Conservation (phyloP, 2,797 vertebrate species). For the Spea hammondii region DNA sequence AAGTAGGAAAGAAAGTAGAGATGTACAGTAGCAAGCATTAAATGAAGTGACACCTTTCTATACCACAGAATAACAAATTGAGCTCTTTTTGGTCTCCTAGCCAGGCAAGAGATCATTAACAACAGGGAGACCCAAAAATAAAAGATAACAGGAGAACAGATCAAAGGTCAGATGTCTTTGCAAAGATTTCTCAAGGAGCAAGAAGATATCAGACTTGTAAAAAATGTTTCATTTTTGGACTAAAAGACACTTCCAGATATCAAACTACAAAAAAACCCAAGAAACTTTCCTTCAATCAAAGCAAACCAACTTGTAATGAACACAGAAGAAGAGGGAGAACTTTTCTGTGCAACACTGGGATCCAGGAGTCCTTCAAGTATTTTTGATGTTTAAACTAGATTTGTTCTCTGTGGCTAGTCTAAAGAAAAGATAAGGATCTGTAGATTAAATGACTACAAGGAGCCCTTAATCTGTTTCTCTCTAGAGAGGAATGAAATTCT, state of each 20-base stretch:
- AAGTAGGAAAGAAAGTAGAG: slow-evolving; percentile 7
- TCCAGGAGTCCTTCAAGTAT: slow-evolving; percentile 28
- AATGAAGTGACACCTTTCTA: slow-evolving; percentile 33
- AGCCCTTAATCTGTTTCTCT: slow-evolving; percentile 30
- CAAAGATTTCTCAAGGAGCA: slow-evolving; percentile 47
- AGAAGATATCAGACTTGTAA: slow-evolving; percentile 46
- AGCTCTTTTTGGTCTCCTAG: slow-evolving; percentile 28
- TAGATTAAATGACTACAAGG: slow-evolving; percentile 25
- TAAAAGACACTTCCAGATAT: slow-evolving; percentile 38
- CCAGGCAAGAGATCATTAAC: slow-evolving; percentile 49
- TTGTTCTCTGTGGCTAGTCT: slow-evolving; percentile 18
- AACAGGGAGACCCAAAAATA: slow-evolving; percentile 48
- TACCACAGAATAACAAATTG: slow-evolving; percentile 27
- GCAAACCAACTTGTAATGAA: slow-evolving; percentile 29
- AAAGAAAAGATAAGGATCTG: slow-evolving; percentile 14
- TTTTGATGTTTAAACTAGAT: slow-evolving; percentile 26
- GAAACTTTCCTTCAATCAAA: slow-evolving; percentile 36
- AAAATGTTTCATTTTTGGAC: slow-evolving; percentile 25
- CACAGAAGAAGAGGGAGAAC: slow-evolving; percentile 10
- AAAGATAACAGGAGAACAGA: slow-evolving; percentile 47
- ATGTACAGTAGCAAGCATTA: slow-evolving; percentile 12
- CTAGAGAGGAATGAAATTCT: not conserved
- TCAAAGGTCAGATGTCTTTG: slow-evolving; percentile 32
- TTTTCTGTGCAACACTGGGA: slow-evolving; percentile 25
- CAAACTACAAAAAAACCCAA: slow-evolving; percentile 20